Evolutionary conservation across 2,888 invertebrate genomes (phyloP).

Genomic region (Drosophila yooni): DNA sequence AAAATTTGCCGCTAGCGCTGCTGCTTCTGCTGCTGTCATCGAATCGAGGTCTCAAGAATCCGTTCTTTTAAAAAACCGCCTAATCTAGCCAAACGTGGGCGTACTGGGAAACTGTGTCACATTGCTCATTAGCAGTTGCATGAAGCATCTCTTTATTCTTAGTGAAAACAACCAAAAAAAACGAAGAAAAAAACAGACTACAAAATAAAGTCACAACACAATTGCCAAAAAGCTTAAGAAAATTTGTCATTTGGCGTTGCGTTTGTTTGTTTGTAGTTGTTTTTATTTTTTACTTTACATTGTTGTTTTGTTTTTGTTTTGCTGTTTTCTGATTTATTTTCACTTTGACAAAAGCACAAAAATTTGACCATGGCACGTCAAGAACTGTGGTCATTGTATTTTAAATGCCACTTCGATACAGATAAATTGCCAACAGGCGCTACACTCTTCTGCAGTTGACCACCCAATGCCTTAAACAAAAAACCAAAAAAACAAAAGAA

Average conservation of each 20-base stretch:
- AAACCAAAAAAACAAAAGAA: background rate
- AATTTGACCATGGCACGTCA: conserved; percentile 79
- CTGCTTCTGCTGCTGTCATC: conserved; percentile 41
- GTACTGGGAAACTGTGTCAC: conserved; percentile 70
- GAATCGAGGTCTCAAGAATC: conserved; percentile 58
- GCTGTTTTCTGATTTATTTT: conserved; percentile 72
- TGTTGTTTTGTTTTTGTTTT: conserved; percentile 22
- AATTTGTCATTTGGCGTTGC: conserved; percentile 68
- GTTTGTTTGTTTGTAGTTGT: conserved; percentile 65
- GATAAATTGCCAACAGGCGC: conserved; percentile 70
- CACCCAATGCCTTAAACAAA: background rate
- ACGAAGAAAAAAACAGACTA: conserved; percentile 9
- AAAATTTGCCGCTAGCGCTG: conserved; percentile 11
- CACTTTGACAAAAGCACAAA: conserved; percentile 77
- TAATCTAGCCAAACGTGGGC: conserved; percentile 61
- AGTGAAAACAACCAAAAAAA: conserved; percentile 19
- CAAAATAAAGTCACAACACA: conserved; percentile 33
- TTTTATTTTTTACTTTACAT: conserved; percentile 9
- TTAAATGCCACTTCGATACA: conserved; percentile 73
- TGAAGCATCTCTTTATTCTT: conserved; percentile 62
- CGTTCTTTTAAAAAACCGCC: conserved; percentile 51
- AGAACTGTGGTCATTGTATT: conserved; percentile 76
- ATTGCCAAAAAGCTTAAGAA: conserved; percentile 56
- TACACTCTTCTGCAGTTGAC: conserved; percentile 14
- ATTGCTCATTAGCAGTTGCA: conserved; percentile 75